Evolutionary conservation across 2,113 vertebrate species (phyloP).

Genomic region (Syngnathus floridae): DNA sequence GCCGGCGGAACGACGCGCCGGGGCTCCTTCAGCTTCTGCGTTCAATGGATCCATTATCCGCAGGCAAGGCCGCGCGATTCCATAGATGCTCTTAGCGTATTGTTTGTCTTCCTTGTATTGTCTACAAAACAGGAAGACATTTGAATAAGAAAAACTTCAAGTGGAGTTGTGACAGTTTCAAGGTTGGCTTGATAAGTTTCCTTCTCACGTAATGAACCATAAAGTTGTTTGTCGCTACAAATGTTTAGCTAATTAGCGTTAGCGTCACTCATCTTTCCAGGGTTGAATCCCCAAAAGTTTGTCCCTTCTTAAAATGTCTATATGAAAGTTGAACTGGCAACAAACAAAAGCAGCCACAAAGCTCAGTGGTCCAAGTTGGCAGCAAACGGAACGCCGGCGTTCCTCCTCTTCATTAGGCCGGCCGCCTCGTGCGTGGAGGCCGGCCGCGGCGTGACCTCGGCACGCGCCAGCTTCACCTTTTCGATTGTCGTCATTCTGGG

Average conservation of each 20-base stretch:
- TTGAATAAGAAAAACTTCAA: neutral
- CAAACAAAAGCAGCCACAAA: neutral
- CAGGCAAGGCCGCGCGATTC: conserved; percentile 16
- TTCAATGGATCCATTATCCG: conserved; percentile 48
- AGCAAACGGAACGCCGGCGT: neutral
- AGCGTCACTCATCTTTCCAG: too few species aligned
- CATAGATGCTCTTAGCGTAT: neutral
- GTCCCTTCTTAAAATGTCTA: neutral
- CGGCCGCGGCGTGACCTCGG: neutral
- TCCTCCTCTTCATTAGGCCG: conserved; percentile 5
- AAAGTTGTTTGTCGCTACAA: too few species aligned
- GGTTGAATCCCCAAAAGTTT: neutral
- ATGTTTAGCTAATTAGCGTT: too few species aligned
- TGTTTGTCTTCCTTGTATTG: neutral
- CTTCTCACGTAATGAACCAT: too few species aligned
- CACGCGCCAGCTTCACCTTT: conserved; percentile 2
- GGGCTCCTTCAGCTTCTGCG: conserved; percentile 36
- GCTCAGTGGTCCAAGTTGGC: neutral
- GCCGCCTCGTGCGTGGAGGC: neutral
- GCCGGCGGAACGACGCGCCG: conserved; percentile 23
- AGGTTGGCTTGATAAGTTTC: too few species aligned
- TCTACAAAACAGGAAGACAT: neutral
- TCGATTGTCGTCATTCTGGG: neutral
- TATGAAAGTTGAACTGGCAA: conserved; percentile 2
- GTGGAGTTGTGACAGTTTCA: too few species aligned